These are phyloP conservation scores for Lipophrys pholis DNA, from an alignment of 2,113 vertebrate genomes.

Conservation along the genomic window DNA sequence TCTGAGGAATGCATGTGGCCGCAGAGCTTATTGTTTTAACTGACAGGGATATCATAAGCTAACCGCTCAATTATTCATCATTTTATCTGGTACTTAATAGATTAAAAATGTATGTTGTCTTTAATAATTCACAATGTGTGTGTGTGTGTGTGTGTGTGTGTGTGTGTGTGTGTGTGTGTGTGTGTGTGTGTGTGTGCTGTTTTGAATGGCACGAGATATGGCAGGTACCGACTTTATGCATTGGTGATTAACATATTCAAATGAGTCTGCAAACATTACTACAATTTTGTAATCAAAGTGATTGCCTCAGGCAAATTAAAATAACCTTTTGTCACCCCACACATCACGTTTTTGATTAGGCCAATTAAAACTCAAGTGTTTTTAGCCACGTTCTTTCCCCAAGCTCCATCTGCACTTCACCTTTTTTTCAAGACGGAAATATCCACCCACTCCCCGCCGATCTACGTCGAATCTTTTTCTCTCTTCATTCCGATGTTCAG, in stretches of 20 bases:
- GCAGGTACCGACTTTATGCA: constrained; percentile 21
- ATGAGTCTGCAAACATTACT: constrained; percentile 64
- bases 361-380: constrained; percentile 71
- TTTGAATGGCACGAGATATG: constrained; percentile 48
- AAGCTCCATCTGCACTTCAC: constrained; percentile 26
- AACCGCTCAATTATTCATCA: constrained; percentile 71
- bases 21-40: constrained; percentile 50
- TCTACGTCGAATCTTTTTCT: too few species aligned
- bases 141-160: too few species aligned
- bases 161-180: too few species aligned
- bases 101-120: constrained; percentile 66
- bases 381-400: constrained; percentile 16
- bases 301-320: constrained; percentile 67
- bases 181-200: constrained; percentile 6
- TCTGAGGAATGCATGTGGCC: constrained; percentile 40
- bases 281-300: constrained; percentile 68
- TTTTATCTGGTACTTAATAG: constrained; percentile 66
- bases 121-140: constrained; percentile 61
- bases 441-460: neutral
- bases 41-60: constrained; percentile 62
- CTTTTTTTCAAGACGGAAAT: constrained; percentile 17
- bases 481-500: too few species aligned
- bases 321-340: constrained; percentile 68
- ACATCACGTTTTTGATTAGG: constrained; percentile 71
- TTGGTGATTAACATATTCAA: constrained; percentile 64